Conservation (phyloP, 2,113 vertebrate genomes). For the Sceloporus undulatus region DNA sequence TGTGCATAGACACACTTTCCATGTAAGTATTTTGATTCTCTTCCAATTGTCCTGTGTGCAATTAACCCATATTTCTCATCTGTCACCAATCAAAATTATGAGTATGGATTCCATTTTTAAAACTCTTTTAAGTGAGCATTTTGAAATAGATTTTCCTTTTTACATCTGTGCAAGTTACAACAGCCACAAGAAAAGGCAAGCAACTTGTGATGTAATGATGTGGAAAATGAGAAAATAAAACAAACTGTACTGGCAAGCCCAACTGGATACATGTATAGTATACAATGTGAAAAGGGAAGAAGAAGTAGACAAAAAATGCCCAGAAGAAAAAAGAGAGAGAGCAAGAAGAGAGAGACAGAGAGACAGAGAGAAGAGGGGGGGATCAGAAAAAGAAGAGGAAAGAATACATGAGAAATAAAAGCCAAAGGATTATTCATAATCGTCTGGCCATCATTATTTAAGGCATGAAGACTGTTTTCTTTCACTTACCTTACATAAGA, state of each 20-base stretch:
- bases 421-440: background rate
- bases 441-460: background rate
- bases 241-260: slow-evolving; percentile 3
- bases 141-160: slow-evolving; percentile 65
- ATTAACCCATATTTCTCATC: slow-evolving; percentile 61
- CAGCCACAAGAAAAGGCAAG: slow-evolving; percentile 52
- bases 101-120: slow-evolving; percentile 68
- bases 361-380: background rate
- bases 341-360: too few species aligned
- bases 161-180: slow-evolving; percentile 68
- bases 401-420: slow-evolving; percentile 1
- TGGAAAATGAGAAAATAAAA: slow-evolving; percentile 32
- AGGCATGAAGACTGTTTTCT: slow-evolving; percentile 1
- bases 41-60: slow-evolving; percentile 66
- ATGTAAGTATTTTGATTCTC: slow-evolving; percentile 57
- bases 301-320: background rate
- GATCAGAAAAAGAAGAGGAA: background rate
- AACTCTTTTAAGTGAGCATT: slow-evolving; percentile 67
- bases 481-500: background rate
- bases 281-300: slow-evolving; percentile 13
- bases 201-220: slow-evolving; percentile 42
- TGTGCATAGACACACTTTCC: slow-evolving; percentile 21
- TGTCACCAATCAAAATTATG: slow-evolving; percentile 65
- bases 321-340: background rate
- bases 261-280: background rate